Evolutionary conservation across 2,888 invertebrate species (phyloP).

Genomic region (Tetramorium bicarinatum): DNA sequence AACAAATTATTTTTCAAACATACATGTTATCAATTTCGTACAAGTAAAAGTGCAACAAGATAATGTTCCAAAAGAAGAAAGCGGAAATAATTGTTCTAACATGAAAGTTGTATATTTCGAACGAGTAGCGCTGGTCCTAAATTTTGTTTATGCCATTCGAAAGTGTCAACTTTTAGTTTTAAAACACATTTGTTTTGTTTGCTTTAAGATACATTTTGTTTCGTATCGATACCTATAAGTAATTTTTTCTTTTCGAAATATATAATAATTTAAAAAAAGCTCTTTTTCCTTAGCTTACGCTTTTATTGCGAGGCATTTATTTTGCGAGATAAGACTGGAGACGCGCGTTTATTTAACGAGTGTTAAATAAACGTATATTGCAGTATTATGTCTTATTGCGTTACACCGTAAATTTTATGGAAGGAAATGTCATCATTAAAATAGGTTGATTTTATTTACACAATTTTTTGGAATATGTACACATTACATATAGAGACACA

Average conservation of each 20-base stretch:
- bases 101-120: not conserved
- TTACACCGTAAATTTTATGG: not conserved
- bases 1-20: slow-evolving; percentile 2
- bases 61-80: not conserved
- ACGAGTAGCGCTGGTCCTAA: no score
- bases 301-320: not conserved
- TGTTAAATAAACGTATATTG: not conserved
- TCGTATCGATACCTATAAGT: no score
- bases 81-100: not conserved
- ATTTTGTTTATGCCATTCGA: no score
- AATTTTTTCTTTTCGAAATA: no score
- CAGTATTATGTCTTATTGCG: not conserved
- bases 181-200: no score
- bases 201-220: no score
- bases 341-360: not conserved
- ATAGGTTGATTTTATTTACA: no score
- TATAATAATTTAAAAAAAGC: no score
- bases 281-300: no score
- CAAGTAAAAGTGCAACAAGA: not conserved
- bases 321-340: not conserved
- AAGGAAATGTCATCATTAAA: not conserved
- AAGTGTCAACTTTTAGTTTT: no score
- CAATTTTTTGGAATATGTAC: not conserved
- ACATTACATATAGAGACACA: not conserved
- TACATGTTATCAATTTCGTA: not conserved